Evolutionary conservation across 2,888 invertebrate genomes (phyloP), one percentile per base, ranked within the genome.

Genomic region (Cheilosia impressa): DNA sequence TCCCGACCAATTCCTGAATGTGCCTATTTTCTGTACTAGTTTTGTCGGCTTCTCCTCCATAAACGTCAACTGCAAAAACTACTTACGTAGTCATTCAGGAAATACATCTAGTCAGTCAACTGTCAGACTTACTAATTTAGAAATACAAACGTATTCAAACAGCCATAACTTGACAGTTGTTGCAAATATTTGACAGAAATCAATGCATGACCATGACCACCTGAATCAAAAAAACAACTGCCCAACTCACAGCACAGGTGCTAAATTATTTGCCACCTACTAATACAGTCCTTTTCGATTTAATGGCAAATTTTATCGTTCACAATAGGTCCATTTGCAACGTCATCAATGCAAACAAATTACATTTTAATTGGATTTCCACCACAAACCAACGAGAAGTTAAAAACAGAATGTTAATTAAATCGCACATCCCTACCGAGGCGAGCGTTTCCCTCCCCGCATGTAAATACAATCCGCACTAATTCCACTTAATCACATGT

Each of bases 401-500:
- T 2, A n/a, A 7, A 27, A 31, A 31, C 31, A 9, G 45, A n/a
- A n/a, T 55, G 55, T 31, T 55, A 55, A 55, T 55, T 55, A 34
- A 55, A 55, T 55, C 34, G n/a, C 31, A 55, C 3, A 55, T 34
- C 55, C 31, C 31, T 10, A 31, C 9, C 17, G 52, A 38, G 13
- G 4, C 38, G 4, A 38, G 13, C 15, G 10, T 4, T 22, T 52
- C 15, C 52, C 10, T 13, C 15, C 9, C 45, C 45, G 13, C 4
- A 52, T 52, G 52, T 55, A 55, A 55, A 55, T 34, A n/a, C 17
- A 55, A 55, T 55, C 31, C 55, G 31, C n/a, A 31, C 31, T 55
- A 34, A 55, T 27, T 55, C 55, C 27, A 17, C 27, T 55, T 55
- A 55, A 55, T 55, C 31, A 55, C 55, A 55, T 27, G 55, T 55